Percentiles rank a stretch among this genome's conserved stretches.
These are phyloP conservation scores for Rhopalosiphum padi DNA, from an alignment of 1,140 invertebrate species.

Conservation along the genomic window DNA sequence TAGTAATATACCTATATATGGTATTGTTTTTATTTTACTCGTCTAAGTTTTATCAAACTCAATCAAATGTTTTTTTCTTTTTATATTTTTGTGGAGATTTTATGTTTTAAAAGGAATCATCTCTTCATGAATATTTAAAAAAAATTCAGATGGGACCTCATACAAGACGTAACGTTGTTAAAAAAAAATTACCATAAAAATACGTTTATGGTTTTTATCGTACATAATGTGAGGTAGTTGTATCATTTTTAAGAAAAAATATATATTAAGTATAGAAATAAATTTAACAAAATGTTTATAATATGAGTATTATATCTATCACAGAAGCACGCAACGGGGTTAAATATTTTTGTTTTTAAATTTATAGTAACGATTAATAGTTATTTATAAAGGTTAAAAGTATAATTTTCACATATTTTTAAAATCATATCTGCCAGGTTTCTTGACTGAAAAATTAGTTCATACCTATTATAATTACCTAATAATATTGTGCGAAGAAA, in stretches of 20 bases:
- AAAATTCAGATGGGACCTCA: not conserved
- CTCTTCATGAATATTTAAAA: not conserved
- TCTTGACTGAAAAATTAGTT: not conserved
- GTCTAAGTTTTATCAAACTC: no score
- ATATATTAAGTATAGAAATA: not conserved
- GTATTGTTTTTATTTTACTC: not conserved
- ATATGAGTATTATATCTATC: not conserved
- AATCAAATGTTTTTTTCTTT: not conserved
- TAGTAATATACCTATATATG: not conserved
- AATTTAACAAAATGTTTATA: not conserved
- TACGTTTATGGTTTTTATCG: slow-evolving; percentile 8
- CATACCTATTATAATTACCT: not conserved
- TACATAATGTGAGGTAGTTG: not conserved
- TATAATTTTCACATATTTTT: not conserved
- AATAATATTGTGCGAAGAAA: not conserved
- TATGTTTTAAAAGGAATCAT: not conserved
- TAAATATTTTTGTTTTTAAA: slow-evolving; percentile 10
- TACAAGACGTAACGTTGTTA: not conserved
- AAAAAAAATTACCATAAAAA: not conserved
- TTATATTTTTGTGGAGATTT: not conserved
- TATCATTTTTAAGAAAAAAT: not conserved
- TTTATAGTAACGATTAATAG: not conserved
- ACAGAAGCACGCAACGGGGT: not conserved
- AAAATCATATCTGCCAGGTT: not conserved
- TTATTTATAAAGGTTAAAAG: not conserved